Evolutionary conservation across 2,113 vertebrate species (phyloP), one percentile per base, ranked within the genome.

Genomic region (Malurus melanocephalus): DNA sequence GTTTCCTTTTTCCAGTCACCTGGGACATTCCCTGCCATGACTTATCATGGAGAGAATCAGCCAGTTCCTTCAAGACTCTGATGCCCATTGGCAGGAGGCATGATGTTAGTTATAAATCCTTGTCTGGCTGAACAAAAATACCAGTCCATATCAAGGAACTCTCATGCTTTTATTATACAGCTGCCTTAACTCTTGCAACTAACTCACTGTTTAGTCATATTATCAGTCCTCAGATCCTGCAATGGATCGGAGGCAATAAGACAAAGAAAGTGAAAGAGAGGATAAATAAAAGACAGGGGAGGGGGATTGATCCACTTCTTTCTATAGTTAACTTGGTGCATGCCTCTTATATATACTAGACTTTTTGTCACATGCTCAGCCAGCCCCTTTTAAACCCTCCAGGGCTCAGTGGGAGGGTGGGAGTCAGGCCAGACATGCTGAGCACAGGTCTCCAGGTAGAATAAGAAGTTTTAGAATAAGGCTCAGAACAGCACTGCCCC

Each of bases 301-400:
- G 12, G 10, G 32, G 10, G 8, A n/a, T 15, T 19, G 12, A 57
- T 80, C 8, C 35, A 19, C 32, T 57, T 64, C 19, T 18, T 72
- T 65, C n/a, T 43, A 0, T n/a, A 45, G 27, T 62, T 57, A 23
- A 35, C 15, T 13, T 51, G 18, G 18, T 51, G 18, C 12, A 28
- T 6, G 6, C 10, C 9, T 56, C 21, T 32, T 65, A n/a, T 3
- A 4, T 40, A n/a, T 51, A 43, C 6, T 19, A 30, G 30, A 35
- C 0, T 0, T n/a, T 55, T 51, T 51, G 43, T 38, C 22, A 57
- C 10, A 6, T 19, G 35, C 4, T 11, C 30, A 49, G 33, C 17
- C 48, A 78, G 49, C 33, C 24, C 33, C 43, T 51, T 64, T 65
- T 80, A 32, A 73, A 45, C 30, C 45, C 35, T 72, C 8, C 45